These are phyloP conservation scores for Ailuropoda melanoleuca DNA, from an alignment of 2,113 vertebrate species.

Conservation along the genomic window DNA sequence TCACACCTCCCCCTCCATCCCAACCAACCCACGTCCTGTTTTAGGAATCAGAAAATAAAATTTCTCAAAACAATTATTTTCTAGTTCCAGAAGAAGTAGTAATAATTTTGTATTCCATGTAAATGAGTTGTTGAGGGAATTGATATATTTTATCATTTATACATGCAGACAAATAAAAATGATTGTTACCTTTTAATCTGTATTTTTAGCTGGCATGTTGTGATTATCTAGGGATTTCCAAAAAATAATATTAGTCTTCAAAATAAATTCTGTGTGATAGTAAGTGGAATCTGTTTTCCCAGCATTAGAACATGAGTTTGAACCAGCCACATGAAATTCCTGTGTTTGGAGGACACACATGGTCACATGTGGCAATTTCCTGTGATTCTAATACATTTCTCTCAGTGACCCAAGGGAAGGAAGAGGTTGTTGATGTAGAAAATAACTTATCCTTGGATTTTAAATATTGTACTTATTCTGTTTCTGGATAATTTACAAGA, in stretches of 20 bases:
- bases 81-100: neutral
- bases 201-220: neutral
- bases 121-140: neutral
- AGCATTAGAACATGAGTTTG: neutral
- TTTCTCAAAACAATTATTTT: neutral
- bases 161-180: neutral
- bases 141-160: neutral
- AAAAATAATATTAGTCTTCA: neutral
- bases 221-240: neutral
- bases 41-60: slow-evolving; percentile 52
- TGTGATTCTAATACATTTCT: neutral
- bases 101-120: neutral
- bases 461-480: neutral
- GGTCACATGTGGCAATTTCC: neutral
- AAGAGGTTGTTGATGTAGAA: neutral
- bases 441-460: slow-evolving; percentile 7
- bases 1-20: neutral
- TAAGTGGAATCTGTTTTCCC: neutral
- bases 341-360: neutral
- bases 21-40: neutral
- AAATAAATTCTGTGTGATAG: neutral
- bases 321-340: neutral
- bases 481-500: slow-evolving; percentile 10
- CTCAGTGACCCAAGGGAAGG: neutral
- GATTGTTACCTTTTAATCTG: slow-evolving; percentile 21